Percentiles rank a stretch among this genome's conserved stretches.
These are phyloP conservation scores for Microctenopoma stevenorrisi DNA, from an alignment of 2,797 vertebrate genomes.

Conservation along the genomic window DNA sequence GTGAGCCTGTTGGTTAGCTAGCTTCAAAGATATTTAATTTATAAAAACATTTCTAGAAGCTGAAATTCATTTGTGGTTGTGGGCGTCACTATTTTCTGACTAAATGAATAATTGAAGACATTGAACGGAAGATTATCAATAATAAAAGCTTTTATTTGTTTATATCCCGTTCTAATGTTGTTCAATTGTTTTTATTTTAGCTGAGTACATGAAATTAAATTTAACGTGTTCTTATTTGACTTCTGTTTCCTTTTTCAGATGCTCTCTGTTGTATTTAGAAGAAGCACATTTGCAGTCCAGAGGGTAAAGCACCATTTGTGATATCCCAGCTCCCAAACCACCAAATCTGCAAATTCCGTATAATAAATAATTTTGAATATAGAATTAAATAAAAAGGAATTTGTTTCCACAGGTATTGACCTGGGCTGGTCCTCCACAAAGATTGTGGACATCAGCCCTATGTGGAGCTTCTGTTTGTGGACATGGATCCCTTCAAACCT, in stretches of 20 bases:
- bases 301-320: slow-evolving; percentile 47
- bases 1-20: too few species aligned
- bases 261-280: slow-evolving; percentile 56
- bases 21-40: too few species aligned
- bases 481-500: slow-evolving; percentile 5
- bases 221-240: too few species aligned
- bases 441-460: slow-evolving; percentile 50
- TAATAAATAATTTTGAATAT: background rate
- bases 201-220: background rate
- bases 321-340: background rate
- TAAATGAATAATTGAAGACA: too few species aligned
- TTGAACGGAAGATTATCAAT: too few species aligned
- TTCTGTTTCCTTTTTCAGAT: slow-evolving; percentile 51
- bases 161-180: background rate
- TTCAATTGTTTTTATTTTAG: background rate
- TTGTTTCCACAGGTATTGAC: slow-evolving; percentile 36
- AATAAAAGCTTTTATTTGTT: too few species aligned
- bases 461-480: background rate
- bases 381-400: background rate
- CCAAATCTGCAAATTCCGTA: background rate
- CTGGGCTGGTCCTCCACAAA: slow-evolving; percentile 28
- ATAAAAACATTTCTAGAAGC: too few species aligned
- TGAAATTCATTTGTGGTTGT: too few species aligned
- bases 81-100: too few species aligned
- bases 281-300: slow-evolving; percentile 44